Evolutionary conservation across 2,888 invertebrate genomes (phyloP).

Genomic region (Hydriomena furcata): DNA sequence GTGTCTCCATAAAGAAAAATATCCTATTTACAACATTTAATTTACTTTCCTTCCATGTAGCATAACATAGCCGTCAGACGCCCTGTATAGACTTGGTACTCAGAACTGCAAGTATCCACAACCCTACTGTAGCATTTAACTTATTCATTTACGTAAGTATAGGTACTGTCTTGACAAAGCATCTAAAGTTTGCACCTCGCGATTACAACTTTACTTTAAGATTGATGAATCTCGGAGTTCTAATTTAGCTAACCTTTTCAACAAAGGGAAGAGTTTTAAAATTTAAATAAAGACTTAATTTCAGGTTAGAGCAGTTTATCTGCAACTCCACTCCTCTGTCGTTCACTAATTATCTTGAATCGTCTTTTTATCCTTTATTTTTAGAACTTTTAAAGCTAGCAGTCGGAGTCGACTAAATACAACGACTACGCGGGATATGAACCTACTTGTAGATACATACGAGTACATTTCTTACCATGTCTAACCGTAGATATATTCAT

Average conservation of each 20-base stretch:
- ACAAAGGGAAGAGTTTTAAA: conserved; percentile 45
- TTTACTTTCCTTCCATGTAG: no score
- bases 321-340: conserved; percentile 36
- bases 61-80: no score
- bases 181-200: conserved; percentile 44
- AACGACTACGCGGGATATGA: no score
- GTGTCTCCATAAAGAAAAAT: no score
- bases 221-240: conserved; percentile 63
- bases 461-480: no score
- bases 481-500: no score
- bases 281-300: conserved; percentile 47
- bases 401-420: no score
- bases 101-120: no score
- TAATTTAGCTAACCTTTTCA: conserved; percentile 50
- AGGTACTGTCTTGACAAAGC: conserved; percentile 30
- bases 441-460: no score
- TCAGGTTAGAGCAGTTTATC: conserved; percentile 37
- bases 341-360: conserved; percentile 40
- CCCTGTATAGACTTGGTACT: no score
- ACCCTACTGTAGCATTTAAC: conserved; percentile 27
- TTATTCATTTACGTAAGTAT: conserved; percentile 41
- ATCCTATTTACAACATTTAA: no score
- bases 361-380: conserved; percentile 17
- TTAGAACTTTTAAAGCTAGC: not conserved
- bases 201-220: conserved; percentile 71